Conservation (phyloP, 2,113 vertebrate species). For the Camarhynchus parvulus region DNA sequence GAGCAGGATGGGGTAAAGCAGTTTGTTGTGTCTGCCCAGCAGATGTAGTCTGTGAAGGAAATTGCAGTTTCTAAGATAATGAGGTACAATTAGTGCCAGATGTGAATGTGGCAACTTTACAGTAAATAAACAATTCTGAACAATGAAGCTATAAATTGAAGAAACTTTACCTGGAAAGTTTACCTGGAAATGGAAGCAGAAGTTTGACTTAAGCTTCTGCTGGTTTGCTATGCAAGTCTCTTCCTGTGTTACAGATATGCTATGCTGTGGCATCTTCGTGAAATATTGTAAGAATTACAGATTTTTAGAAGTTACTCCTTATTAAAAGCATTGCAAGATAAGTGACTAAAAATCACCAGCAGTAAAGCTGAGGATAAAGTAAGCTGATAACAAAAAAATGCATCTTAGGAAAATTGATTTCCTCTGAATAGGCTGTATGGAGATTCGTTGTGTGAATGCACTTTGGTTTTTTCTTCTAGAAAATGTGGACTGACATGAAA, state of each 20-base stretch:
- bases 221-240: not conserved
- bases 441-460: not conserved
- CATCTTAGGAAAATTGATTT: not conserved
- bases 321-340: not conserved
- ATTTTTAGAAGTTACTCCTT: not conserved
- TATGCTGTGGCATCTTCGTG: not conserved
- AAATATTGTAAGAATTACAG: not conserved
- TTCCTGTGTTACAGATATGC: not conserved
- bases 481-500: not conserved
- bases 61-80: not conserved
- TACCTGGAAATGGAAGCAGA: not conserved
- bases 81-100: not conserved
- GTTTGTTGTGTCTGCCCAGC: not conserved
- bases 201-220: not conserved
- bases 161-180: not conserved
- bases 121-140: not conserved
- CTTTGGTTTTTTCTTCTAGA: not conserved
- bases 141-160: not conserved
- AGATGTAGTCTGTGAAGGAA: not conserved
- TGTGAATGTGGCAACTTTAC: not conserved
- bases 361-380: not conserved
- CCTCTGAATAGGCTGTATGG: not conserved
- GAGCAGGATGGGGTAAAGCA: not conserved
- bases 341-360: not conserved
- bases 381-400: not conserved